Percentiles rank a stretch among this genome's conserved stretches.
Conservation (phyloP, 2,797 vertebrate genomes). For the Setipinna tenuifilis region DNA sequence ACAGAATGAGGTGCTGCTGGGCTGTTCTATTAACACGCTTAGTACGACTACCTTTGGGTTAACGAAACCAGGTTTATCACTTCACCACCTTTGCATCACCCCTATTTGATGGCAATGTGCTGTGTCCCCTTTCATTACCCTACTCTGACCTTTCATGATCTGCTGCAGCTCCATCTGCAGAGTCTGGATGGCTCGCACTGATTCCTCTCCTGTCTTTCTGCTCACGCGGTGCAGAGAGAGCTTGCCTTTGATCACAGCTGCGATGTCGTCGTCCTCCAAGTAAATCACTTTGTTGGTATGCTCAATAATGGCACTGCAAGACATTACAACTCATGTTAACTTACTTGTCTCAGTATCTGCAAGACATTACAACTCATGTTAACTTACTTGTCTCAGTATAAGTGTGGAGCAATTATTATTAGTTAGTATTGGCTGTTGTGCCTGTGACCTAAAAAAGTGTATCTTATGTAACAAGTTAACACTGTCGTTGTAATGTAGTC, state of each 20-base stretch:
- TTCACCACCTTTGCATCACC: too few relatives aligned
- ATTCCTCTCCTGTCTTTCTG: slow-evolving; percentile 84
- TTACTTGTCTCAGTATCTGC: slow-evolving; percentile 61
- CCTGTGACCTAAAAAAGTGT: background rate
- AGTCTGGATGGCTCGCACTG: slow-evolving; percentile 89
- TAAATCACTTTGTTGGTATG: slow-evolving; percentile 97
- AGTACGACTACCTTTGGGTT: too few relatives aligned
- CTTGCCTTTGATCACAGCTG: slow-evolving; percentile 82
- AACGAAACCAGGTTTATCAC: too few relatives aligned
- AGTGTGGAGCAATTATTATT: too few relatives aligned
- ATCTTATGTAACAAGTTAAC: too few relatives aligned
- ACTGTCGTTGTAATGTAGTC: too few relatives aligned
- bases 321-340: background rate
- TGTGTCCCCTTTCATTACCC: background rate
- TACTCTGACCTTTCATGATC: slow-evolving; percentile 91
- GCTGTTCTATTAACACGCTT: too few relatives aligned
- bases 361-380: background rate
- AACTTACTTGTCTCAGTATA: background rate
- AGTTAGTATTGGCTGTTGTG: background rate
- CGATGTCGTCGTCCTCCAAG: slow-evolving; percentile 92
- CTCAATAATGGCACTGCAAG: slow-evolving; percentile 89
- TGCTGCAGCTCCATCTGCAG: slow-evolving; percentile 96
- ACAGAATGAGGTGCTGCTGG: too few relatives aligned
- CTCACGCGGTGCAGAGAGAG: slow-evolving; percentile 91
- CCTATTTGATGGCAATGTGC: too few relatives aligned